These are phyloP conservation scores for Seison nebaliae DNA, from an alignment of 1,140 invertebrate species.

Conservation along the genomic window DNA sequence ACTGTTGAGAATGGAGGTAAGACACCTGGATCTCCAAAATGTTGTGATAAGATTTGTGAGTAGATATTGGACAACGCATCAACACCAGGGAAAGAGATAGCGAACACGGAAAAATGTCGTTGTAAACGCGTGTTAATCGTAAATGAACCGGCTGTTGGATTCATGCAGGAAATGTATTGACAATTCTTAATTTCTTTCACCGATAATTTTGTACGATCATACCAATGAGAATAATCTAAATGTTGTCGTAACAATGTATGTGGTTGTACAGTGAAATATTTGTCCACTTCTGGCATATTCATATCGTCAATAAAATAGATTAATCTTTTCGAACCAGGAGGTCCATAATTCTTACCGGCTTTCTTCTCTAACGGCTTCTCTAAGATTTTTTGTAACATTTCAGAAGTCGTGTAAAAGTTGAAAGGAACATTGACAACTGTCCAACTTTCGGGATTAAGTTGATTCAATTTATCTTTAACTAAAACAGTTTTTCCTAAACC, in stretches of 20 bases:
- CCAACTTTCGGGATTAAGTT: slow-evolving; percentile 55
- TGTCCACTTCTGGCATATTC: slow-evolving; percentile 89
- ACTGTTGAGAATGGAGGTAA: slow-evolving; percentile 38
- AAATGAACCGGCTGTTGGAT: slow-evolving; percentile 79
- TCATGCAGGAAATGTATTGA: slow-evolving; percentile 86
- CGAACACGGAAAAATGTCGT: slow-evolving; percentile 73
- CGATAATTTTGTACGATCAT: slow-evolving; percentile 55
- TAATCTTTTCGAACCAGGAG: slow-evolving; percentile 68
- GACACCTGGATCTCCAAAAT: slow-evolving; percentile 48
- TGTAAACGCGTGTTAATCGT: slow-evolving; percentile 65
- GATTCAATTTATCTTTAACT: slow-evolving; percentile 51
- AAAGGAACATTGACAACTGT: slow-evolving; percentile 68
- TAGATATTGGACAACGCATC: slow-evolving; percentile 68
- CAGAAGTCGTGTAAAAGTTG: slow-evolving; percentile 80
- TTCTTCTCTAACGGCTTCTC: slow-evolving; percentile 90
- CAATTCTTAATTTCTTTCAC: slow-evolving; percentile 84
- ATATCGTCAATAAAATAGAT: slow-evolving; percentile 88
- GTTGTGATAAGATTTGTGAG: slow-evolving; percentile 43
- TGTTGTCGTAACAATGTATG: slow-evolving; percentile 79
- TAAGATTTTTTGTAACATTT: slow-evolving; percentile 73
- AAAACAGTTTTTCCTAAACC: slow-evolving; percentile 58
- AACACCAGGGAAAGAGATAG: slow-evolving; percentile 57
- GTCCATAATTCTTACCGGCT: slow-evolving; percentile 73
- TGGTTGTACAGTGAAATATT: slow-evolving; percentile 73
- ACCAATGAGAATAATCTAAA: slow-evolving; percentile 76